phyloP scores from a whole-genome alignment of 2,797 vertebrate species.

The Tarsius wallacei region DNA sequence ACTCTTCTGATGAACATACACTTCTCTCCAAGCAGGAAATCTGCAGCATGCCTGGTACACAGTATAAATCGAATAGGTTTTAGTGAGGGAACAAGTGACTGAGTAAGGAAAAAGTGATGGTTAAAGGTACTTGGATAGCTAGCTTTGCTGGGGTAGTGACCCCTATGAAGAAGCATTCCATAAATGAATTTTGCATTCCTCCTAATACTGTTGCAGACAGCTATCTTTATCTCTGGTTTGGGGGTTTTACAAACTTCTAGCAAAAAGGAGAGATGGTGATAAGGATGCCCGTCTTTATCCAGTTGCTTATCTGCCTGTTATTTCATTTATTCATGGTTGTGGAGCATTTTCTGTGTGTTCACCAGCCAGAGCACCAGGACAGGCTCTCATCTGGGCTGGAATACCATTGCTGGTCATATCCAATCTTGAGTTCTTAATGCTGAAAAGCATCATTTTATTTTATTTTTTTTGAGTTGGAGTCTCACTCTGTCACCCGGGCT shows the following conservation, averaged over 20 bases:
- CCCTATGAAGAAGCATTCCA: not conserved
- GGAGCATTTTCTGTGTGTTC: not conserved
- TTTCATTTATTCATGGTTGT: not conserved
- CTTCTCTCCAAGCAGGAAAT: not conserved
- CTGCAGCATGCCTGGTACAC: not conserved
- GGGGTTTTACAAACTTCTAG: not conserved
- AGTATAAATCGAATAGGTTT: not conserved
- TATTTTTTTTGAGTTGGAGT: not conserved
- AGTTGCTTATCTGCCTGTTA: fast-evolving
- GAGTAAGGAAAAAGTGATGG: not conserved
- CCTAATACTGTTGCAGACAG: no score
- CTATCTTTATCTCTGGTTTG: not conserved
- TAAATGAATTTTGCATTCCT: not conserved
- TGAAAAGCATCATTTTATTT: not conserved
- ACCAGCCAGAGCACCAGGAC: fast-evolving
- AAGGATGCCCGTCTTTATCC: not conserved
- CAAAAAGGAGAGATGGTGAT: not conserved
- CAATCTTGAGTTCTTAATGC: no score
- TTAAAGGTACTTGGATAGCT: not conserved
- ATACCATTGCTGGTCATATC: fast-evolving
- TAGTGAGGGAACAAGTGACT: not conserved
- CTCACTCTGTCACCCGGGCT: no score
- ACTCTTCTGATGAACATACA: not conserved
- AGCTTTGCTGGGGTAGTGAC: not conserved
- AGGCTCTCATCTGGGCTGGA: fast-evolving